Evolutionary conservation across 2,113 vertebrate genomes (phyloP).

Genomic region (Anolis carolinensis): DNA sequence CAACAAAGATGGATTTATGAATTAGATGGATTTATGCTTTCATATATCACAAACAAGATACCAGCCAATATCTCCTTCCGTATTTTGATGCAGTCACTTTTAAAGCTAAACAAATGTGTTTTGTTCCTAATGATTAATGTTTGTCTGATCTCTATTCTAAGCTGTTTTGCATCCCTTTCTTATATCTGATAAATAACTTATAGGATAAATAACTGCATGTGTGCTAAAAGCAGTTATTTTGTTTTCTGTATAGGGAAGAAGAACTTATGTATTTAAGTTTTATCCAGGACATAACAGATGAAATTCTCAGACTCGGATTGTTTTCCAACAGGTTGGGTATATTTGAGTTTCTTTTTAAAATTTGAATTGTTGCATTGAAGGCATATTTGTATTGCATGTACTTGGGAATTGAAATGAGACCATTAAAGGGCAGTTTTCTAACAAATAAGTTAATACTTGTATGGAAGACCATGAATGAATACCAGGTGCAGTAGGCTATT

Average conservation of each 20-base stretch:
- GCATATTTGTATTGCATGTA: not conserved
- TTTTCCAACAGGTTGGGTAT: slow-evolving; percentile 88
- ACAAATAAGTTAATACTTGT: too few relatives aligned
- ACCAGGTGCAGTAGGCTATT: too few relatives aligned
- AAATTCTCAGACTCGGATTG: slow-evolving; percentile 87
- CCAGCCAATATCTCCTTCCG: too few relatives aligned
- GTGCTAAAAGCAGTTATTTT: slow-evolving; percentile 23
- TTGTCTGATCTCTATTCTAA: not conserved
- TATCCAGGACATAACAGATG: slow-evolving; percentile 90
- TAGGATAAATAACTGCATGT: not conserved
- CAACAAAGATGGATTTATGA: too few relatives aligned
- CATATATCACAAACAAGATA: too few relatives aligned
- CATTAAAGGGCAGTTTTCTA: not conserved
- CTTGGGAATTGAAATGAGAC: not conserved
- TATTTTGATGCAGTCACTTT: not conserved
- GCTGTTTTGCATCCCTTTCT: not conserved
- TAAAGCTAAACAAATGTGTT: not conserved
- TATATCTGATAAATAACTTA: not conserved
- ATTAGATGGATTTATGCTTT: too few relatives aligned
- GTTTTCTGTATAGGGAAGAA: slow-evolving; percentile 82
- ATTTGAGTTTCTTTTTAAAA: not conserved
- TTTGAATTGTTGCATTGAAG: not conserved
- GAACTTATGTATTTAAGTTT: slow-evolving; percentile 90
- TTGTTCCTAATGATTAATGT: not conserved
- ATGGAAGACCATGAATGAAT: too few relatives aligned